Percentiles rank a stretch among this genome's conserved stretches.
These are phyloP conservation scores for Camponotus vicinus DNA, from an alignment of 1,140 invertebrate genomes.

Conservation along the genomic window DNA sequence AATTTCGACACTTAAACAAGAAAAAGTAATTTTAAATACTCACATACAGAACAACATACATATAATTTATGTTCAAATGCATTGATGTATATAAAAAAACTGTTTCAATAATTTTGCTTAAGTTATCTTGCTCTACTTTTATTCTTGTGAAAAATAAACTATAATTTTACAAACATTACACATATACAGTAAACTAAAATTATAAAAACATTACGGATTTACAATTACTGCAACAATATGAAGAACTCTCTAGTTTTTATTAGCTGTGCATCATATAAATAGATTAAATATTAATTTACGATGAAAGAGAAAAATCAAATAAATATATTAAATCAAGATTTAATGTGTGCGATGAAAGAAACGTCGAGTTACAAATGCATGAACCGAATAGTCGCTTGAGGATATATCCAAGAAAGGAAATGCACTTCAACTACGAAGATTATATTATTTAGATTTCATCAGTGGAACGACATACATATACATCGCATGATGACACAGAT, in stretches of 20 bases:
- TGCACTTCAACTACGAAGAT: slow-evolving; percentile 38
- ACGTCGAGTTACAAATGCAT: background rate
- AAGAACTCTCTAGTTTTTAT: background rate
- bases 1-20: slow-evolving; percentile 3
- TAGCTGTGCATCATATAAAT: background rate
- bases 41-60: background rate
- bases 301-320: no score
- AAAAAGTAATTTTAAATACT: background rate
- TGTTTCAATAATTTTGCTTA: background rate
- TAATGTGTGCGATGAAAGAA: background rate
- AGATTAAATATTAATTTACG: background rate
- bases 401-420: slow-evolving; percentile 5
- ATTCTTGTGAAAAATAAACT: no score
- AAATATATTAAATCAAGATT: background rate
- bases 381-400: background rate
- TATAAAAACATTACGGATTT: background rate
- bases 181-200: background rate
- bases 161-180: background rate
- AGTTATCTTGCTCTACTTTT: no score
- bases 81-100: background rate
- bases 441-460: slow-evolving; percentile 53
- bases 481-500: slow-evolving; percentile 12
- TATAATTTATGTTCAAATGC: background rate
- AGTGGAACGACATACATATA: slow-evolving; percentile 19
- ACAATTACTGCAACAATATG: background rate